These are phyloP conservation scores for Lasiurus cinereus DNA, from an alignment of 2,113 vertebrate genomes.

Conservation along the genomic window DNA sequence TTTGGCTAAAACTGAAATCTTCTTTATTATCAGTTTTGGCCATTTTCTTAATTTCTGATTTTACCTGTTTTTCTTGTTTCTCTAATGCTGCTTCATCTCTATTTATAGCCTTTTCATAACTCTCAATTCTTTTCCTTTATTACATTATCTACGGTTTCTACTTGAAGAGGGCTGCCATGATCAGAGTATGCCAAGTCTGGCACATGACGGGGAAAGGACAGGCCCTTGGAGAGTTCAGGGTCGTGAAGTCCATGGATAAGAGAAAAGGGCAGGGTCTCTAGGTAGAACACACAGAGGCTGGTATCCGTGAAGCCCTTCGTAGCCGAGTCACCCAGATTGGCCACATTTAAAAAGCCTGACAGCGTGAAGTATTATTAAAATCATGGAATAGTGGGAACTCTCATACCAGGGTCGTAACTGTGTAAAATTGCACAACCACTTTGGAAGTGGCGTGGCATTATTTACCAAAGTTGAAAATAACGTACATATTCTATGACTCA, in stretches of 20 bases:
- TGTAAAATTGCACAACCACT: not conserved
- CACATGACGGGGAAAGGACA: not conserved
- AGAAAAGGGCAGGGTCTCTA: not conserved
- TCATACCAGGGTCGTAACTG: not conserved
- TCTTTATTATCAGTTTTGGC: conserved; percentile 97
- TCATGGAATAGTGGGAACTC: not conserved
- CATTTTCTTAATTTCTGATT: conserved; percentile 99
- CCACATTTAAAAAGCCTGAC: not conserved
- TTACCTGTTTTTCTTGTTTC: conserved; percentile 97
- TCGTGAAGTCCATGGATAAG: not conserved
- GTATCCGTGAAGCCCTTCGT: not conserved
- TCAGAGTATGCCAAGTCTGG: not conserved
- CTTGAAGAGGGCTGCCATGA: not conserved
- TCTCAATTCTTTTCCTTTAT: conserved; percentile 98
- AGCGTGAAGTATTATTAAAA: not conserved
- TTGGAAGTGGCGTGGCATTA: not conserved
- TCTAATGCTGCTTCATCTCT: conserved; percentile 95
- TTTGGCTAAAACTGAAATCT: conserved; percentile 97
- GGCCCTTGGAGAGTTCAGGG: not conserved
- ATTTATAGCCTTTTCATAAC: conserved; percentile 94
- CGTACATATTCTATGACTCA: not conserved
- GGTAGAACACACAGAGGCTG: not conserved
- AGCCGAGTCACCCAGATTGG: not conserved
- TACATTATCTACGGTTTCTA: conserved; percentile 85
- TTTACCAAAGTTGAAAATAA: conserved; percentile 5